Evolutionary conservation across 2,888 invertebrate species (phyloP), one percentile per base, ranked within the genome.

Genomic region (Cataglyphis livida): DNA sequence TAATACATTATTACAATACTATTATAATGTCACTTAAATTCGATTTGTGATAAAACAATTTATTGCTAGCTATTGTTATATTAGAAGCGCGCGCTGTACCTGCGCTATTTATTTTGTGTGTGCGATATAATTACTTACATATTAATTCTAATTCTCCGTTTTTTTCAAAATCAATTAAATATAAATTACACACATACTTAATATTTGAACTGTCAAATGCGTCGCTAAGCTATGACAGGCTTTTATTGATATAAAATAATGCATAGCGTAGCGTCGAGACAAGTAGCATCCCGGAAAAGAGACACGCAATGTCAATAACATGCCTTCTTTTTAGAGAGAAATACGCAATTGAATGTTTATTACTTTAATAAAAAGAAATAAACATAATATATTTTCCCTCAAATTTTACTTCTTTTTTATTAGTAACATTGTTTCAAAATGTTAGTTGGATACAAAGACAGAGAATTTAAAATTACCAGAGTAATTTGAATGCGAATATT

Each of bases 391-490:
- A 48, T 48, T 61, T 18, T 41, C 25, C 3, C 15, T 21, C 5
- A 38, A 38, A 21, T 1, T 7, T 44, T 44, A 44, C 3, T 15
- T 25, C 3, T 25, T 15, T 18, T 25, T 0, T 59, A 21, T 54
- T 65, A 4, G 41, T 10, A 28, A 38, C 68, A 82, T 62, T 62
- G 32, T 74, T n/a, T 59, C 51, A 21, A 35, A 64, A 62, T 57
- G 32, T 76, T 66, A 78, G 0, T 48, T 38, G 12, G n/a, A 32
- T 62, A 35, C 10, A 38, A 48, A 28, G 70, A 68, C 25, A 85
- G 62, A 38, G 25, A 3, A 59, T 48, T 41, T 62, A 83, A 83
- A 83, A 64, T 51, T 41, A n/a, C 35, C 21, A n/a, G 51, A 10
- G 10, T 57, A 48, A 54, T 25, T 62, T 10, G 41, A 64, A 68